Base-by-base conservation (phyloP, 2,113 vertebrate species). In the Prunella fulvescens region DNA sequence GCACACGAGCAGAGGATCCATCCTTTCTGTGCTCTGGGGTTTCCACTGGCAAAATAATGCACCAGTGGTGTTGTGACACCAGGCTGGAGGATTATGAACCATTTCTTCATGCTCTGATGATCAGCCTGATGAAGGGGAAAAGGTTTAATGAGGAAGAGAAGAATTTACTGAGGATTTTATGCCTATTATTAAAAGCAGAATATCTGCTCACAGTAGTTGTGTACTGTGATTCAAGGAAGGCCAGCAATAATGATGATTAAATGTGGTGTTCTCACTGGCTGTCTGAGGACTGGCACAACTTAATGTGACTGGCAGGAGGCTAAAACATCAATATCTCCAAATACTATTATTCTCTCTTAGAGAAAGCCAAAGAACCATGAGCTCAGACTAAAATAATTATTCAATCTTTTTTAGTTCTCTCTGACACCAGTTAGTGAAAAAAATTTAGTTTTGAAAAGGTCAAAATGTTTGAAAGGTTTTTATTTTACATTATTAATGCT, bases 21-120 rank as follows among this genome's bases (percentile, higher is more conserved):
- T n/a, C 44, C 28, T 84, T 22, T 65, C 71, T 82, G 20, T 81
- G 67, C 47, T 13, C 7, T 28, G 9, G n/a, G 6, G 10, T 66
- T 82, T 73, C 7, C 45, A 78, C 15, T 57, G 82, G 73, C 57
- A 74, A 91, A 95, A 78, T 56, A 83, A 66, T 56, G 37, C 57
- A 81, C 56, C 44, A 40, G 10, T 48, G 26, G 10, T 93, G 83
- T 86, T 90, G 83, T 88, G 92, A 92, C 87, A 96, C 57, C 25
- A 88, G 88, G 57, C 91, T 81, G 70, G 53, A 61, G 79, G 83
- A 73, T 93, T 95, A 72, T 92, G 90, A 86, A 90, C 61, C 76
- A 37, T 96, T 95, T 93, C 51, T 84, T 88, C 65, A 70, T 74
- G 58, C 77, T 92, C 78, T 92, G 58, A 81, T 95, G 51, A 72